Conservation (phyloP, 2,797 vertebrate genomes). For the Muraenolepis orangiensis region DNA sequence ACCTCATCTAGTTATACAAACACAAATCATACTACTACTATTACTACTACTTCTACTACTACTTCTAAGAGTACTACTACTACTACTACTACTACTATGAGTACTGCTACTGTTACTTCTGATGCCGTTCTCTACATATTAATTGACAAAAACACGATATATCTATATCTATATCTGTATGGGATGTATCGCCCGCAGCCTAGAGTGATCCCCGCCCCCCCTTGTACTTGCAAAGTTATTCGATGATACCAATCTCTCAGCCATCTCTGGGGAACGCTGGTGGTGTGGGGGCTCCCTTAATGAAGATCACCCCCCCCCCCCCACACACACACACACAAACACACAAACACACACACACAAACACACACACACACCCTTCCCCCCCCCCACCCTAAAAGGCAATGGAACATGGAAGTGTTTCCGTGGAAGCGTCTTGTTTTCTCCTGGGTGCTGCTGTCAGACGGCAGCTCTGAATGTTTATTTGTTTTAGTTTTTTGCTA, state of each 20-base stretch:
- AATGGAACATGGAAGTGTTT: constrained; percentile 31
- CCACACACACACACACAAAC: too few relatives aligned
- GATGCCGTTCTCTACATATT: constrained; percentile 35
- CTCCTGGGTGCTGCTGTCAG: constrained; percentile 30
- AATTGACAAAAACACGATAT: constrained; percentile 18
- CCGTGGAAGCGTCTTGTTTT: constrained; percentile 17
- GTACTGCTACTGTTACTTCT: constrained; percentile 7
- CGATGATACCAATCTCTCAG: constrained; percentile 62
- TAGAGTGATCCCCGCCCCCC: constrained; percentile 51
- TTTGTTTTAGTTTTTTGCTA: too few relatives aligned
- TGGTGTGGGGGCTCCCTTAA: constrained; percentile 25
- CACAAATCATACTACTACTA: not conserved
- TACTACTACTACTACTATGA: not conserved
- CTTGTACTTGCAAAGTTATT: constrained; percentile 49
- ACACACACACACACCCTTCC: not conserved
- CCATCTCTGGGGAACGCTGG: constrained; percentile 34
- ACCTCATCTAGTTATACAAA: not conserved
- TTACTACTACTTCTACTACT: too few relatives aligned
- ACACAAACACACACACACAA: too few relatives aligned
- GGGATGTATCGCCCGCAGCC: constrained; percentile 54
- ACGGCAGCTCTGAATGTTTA: constrained; percentile 29
- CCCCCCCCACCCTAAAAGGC: too few relatives aligned
- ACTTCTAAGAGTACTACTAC: too few relatives aligned
- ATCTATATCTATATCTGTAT: constrained; percentile 26
- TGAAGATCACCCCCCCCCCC: constrained; percentile 32